Evolutionary conservation across 2,113 vertebrate genomes (phyloP).

Genomic region (Passer domesticus): DNA sequence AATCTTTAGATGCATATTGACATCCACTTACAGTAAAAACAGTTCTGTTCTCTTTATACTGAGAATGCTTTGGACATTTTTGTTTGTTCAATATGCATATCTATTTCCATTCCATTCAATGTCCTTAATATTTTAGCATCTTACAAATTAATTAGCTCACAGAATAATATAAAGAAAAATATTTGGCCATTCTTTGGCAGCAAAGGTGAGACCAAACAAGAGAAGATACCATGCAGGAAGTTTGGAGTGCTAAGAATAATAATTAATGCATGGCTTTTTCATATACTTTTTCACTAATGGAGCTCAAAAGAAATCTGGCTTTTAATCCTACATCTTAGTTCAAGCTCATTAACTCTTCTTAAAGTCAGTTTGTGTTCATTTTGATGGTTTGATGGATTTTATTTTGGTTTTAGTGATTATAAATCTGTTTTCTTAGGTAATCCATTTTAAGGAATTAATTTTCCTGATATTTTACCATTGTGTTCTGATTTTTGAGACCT

Average conservation of each 20-base stretch:
- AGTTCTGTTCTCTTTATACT: not conserved
- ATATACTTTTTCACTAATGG: not conserved
- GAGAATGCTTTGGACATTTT: not conserved
- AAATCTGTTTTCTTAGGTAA: constrained; percentile 7
- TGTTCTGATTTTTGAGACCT: not conserved
- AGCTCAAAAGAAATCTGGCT: not conserved
- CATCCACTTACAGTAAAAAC: not conserved
- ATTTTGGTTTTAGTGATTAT: not conserved
- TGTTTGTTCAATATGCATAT: not conserved
- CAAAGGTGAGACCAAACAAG: not conserved
- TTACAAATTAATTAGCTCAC: not conserved
- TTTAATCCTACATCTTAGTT: not conserved
- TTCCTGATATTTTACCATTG: not conserved
- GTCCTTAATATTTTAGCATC: not conserved
- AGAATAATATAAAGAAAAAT: not conserved
- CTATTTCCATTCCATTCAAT: not conserved
- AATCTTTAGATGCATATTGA: not conserved
- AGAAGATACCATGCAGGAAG: not conserved
- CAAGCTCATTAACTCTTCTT: constrained; percentile 3
- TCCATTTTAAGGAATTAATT: not conserved
- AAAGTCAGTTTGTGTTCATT: not conserved
- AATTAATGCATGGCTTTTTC: not conserved
- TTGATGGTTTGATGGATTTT: not conserved
- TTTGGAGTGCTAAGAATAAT: not conserved
- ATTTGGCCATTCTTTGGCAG: not conserved